phyloP scores from a whole-genome alignment of 2,888 invertebrate species.

The Endomychus coccineus region DNA sequence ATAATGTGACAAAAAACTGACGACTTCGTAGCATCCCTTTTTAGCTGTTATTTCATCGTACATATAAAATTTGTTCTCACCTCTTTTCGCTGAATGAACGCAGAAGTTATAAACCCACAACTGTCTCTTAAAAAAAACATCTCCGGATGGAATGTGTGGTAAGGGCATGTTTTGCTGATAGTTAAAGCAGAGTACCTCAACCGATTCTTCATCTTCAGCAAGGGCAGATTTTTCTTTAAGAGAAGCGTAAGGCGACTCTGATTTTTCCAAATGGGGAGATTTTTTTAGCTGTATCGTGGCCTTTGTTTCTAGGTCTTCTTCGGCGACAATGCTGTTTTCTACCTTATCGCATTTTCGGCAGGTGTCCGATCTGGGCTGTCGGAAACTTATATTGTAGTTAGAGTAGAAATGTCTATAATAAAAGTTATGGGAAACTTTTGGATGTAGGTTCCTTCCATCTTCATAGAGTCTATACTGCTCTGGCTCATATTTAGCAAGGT shows the following conservation, averaged over 20 bases:
- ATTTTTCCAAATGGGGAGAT: conserved; percentile 20
- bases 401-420: conserved; percentile 12
- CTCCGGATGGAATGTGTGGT: conserved; percentile 19
- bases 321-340: conserved; percentile 10
- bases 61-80: conserved; percentile 18
- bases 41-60: conserved; percentile 17
- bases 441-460: too few relatives aligned
- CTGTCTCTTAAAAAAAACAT: conserved; percentile 24
- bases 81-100: conserved; percentile 20
- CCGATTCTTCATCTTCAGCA: conserved; percentile 16
- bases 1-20: conserved; percentile 18
- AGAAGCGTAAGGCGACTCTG: conserved; percentile 18
- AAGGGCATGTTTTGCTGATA: conserved; percentile 24
- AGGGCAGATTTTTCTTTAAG: conserved; percentile 19
- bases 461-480: too few relatives aligned
- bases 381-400: conserved; percentile 18
- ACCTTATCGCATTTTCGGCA: conserved; percentile 16
- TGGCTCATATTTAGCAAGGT: too few relatives aligned
- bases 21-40: conserved; percentile 18
- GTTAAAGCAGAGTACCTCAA: conserved; percentile 23
- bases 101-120: conserved; percentile 24
- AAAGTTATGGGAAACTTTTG: conserved; percentile 16
- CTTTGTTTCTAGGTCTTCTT: conserved; percentile 15
- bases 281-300: conserved; percentile 17
- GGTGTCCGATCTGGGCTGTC: conserved; percentile 17